These are phyloP conservation scores for Pseudobourletiella spinata DNA, from an alignment of 1,140 invertebrate species.

Conservation along the genomic window DNA sequence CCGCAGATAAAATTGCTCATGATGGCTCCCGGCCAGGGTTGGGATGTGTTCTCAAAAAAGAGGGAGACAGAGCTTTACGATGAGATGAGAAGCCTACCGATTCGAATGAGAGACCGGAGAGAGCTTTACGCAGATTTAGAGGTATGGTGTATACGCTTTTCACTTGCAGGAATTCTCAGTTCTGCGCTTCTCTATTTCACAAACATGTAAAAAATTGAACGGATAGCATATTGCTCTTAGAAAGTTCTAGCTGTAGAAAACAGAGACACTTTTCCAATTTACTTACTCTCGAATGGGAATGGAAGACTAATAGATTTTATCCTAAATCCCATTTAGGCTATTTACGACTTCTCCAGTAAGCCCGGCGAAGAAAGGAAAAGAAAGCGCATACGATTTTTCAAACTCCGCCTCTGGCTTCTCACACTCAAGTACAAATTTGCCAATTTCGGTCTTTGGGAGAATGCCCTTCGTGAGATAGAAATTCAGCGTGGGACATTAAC, in stretches of 20 bases:
- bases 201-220: not conserved
- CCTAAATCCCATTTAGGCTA: not conserved
- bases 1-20: too few relatives aligned
- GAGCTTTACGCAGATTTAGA: not conserved
- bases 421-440: not conserved
- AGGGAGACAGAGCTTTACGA: not conserved
- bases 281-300: not conserved
- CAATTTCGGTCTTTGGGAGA: not conserved
- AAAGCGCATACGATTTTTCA: not conserved
- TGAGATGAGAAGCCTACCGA: not conserved
- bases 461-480: not conserved
- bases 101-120: not conserved
- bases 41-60: not conserved
- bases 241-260: not conserved
- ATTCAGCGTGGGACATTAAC: slow-evolving; percentile 5
- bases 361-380: not conserved
- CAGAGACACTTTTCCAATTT: not conserved
- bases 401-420: not conserved
- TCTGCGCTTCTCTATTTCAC: not conserved
- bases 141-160: not conserved
- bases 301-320: not conserved
- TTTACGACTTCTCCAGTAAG: not conserved
- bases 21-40: too few relatives aligned
- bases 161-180: too few relatives aligned
- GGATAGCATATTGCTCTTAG: not conserved